phyloP scores from a whole-genome alignment of 2,797 vertebrate species.

The Malacoctenus gilli region DNA sequence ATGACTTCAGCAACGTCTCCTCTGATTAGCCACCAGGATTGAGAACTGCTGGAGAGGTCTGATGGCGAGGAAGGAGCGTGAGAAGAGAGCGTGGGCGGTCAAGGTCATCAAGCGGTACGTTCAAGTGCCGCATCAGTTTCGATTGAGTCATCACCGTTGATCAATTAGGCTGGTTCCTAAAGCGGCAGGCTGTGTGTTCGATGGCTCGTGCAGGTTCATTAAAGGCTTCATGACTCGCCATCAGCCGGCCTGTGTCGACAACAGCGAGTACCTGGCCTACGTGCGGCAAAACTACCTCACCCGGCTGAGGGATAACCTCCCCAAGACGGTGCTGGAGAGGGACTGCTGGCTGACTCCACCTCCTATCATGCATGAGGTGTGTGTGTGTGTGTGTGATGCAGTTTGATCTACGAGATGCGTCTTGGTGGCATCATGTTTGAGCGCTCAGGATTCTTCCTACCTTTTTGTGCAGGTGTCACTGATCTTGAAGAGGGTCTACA shows the following conservation, averaged over 20 bases:
- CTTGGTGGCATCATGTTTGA: no score
- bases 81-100: constrained; percentile 89
- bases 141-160: not conserved
- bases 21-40: constrained; percentile 86
- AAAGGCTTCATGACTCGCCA: constrained; percentile 92
- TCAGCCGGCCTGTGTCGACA: constrained; percentile 79
- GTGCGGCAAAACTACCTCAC: constrained; percentile 86
- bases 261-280: constrained; percentile 85
- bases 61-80: constrained; percentile 85
- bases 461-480: constrained; percentile 75
- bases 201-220: constrained; percentile 83
- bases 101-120: constrained; percentile 88
- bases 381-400: no score
- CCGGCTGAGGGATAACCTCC: constrained; percentile 87
- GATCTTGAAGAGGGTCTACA: constrained; percentile 84
- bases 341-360: constrained; percentile 88
- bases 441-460: not conserved
- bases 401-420: not conserved
- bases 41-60: constrained; percentile 90
- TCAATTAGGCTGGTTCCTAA: not conserved
- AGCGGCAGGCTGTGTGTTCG: not conserved
- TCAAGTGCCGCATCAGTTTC: not conserved
- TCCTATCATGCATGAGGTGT: constrained; percentile 86
- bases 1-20: no score
- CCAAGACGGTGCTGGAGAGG: constrained; percentile 85